Conservation (phyloP, 2,888 invertebrate genomes). For the Sicus ferrugineus region DNA sequence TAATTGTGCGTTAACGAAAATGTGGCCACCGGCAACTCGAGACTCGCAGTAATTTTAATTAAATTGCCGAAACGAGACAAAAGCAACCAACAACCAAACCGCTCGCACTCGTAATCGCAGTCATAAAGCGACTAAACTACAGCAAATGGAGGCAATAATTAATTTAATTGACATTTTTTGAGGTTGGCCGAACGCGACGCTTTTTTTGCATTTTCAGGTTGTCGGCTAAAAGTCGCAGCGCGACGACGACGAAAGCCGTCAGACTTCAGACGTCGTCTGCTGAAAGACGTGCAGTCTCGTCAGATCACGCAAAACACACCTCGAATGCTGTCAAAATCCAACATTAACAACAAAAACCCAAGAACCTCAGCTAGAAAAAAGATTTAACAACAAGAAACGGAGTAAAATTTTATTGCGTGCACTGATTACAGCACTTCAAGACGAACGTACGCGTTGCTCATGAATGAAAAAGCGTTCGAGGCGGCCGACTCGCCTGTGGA, state of each 20-base stretch:
- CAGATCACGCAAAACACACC: slow-evolving; percentile 51
- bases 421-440: slow-evolving; percentile 52
- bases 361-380: slow-evolving; percentile 12
- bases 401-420: slow-evolving; percentile 56
- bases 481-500: too few relatives aligned
- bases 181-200: slow-evolving; percentile 41
- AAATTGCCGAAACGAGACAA: slow-evolving; percentile 4
- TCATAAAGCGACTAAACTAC: slow-evolving; percentile 33
- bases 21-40: too few relatives aligned
- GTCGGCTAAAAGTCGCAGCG: background rate
- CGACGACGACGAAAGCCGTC: slow-evolving; percentile 24
- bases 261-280: slow-evolving; percentile 10
- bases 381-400: slow-evolving; percentile 34
- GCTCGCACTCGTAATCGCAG: slow-evolving; percentile 20
- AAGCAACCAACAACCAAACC: background rate
- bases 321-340: slow-evolving; percentile 45
- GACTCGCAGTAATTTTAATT: background rate
- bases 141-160: slow-evolving; percentile 51
- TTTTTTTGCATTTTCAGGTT: slow-evolving; percentile 9
- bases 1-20: too few relatives aligned
- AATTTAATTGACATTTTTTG: slow-evolving; percentile 63
- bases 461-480: slow-evolving; percentile 48
- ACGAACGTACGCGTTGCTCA: slow-evolving; percentile 43
- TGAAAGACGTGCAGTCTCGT: slow-evolving; percentile 51
- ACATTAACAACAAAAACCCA: slow-evolving; percentile 20